Evolutionary conservation across 2,888 invertebrate species (phyloP).

Genomic region (Platerodrilus igneus): DNA sequence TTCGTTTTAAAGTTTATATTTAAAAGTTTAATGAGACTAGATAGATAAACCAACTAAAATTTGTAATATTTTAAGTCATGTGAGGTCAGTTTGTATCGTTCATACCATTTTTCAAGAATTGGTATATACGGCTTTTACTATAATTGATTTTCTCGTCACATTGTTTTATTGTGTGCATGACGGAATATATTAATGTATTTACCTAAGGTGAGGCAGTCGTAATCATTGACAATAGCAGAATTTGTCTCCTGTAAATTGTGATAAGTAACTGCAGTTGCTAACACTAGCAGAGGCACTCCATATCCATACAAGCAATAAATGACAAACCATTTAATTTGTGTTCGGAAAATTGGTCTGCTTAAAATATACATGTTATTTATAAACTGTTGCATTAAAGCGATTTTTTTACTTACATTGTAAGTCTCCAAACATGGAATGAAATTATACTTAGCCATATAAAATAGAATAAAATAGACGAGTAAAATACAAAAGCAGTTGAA

Average conservation of each 20-base stretch:
- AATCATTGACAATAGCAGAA: slow-evolving; percentile 55
- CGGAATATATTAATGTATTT: too few species aligned
- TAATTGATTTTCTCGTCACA: slow-evolving; percentile 52
- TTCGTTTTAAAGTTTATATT: too few species aligned
- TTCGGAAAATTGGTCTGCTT: slow-evolving; percentile 44
- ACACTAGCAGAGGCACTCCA: slow-evolving; percentile 54
- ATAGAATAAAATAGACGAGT: slow-evolving; percentile 57
- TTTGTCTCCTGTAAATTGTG: slow-evolving; percentile 54
- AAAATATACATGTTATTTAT: too few species aligned
- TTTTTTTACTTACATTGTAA: slow-evolving; percentile 62
- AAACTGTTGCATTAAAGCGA: too few species aligned
- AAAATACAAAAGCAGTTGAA: slow-evolving; percentile 43
- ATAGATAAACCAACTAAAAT: too few species aligned
- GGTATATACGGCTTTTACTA: slow-evolving; percentile 56
- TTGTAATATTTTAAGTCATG: too few species aligned
- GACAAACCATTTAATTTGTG: slow-evolving; percentile 52
- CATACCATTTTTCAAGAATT: too few species aligned
- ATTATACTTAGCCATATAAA: slow-evolving; percentile 70
- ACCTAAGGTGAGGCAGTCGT: too few species aligned
- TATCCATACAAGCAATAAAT: slow-evolving; percentile 58
- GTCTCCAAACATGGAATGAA: slow-evolving; percentile 62
- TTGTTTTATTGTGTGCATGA: too few species aligned
- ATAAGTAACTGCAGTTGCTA: slow-evolving; percentile 51
- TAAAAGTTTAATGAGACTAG: too few species aligned
- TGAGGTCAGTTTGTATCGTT: too few species aligned